Evolutionary conservation across 2,797 vertebrate genomes (phyloP), one percentile per base, ranked within the genome.

Genomic region (Emys orbicularis): DNA sequence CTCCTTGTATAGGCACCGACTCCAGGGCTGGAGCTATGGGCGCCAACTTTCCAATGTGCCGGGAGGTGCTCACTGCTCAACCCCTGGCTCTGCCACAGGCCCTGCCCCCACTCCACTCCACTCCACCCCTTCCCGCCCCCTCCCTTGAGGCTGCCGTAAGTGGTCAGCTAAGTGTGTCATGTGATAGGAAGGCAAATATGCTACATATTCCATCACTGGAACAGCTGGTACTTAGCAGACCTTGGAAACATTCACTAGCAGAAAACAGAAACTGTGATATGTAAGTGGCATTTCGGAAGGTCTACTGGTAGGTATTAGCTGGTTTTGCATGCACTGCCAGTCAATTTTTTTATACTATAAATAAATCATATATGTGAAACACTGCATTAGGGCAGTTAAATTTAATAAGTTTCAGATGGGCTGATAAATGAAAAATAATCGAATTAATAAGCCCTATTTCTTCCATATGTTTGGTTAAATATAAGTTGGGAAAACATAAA

Each of bases 401-500:
- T 25, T 29, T 79, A 87, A 85, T 82, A 85, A 23, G 49, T 86
- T 86, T 92, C 87, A 95, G 50, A 18, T 80, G 29, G 21, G 12
- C 76, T 90, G 79, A 31, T 31, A 23, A 41, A 59, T 29, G 47
- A 65, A 89, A 87, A 74, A 81, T 86, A 87, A 84, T 86, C 15
- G 87, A 93, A 76, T 83, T 84, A 92, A 90, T 96, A 52, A 96
- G 95, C 68, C 93, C 61, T 1, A 3, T 85, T 93, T 86, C 83
- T 91, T 13, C 86, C 79, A 65, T 91, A 74, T 57, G 81, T 19
- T 52, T 92, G 44, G 25, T 84, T 72, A 84, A 15, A 49, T 5
- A 83, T 0, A 84, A 44, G 61, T 83, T 2, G 0, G 53, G 47
- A 87, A 93, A 89, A 56, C 89, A 94, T 59, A 88, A 65, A 83